phyloP scores from a whole-genome alignment of 2,888 invertebrate species.

The Rhopalosiphum nymphaeae region DNA sequence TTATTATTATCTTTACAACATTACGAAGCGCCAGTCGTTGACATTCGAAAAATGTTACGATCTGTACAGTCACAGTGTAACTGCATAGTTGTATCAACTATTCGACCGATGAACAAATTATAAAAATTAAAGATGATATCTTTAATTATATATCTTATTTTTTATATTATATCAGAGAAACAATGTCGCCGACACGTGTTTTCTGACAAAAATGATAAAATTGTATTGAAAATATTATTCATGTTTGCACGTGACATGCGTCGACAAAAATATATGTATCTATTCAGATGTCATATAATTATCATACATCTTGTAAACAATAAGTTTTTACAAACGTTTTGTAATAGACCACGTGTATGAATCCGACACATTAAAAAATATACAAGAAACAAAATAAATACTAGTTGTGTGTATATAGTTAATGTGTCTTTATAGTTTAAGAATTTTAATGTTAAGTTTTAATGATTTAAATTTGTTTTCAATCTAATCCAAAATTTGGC shows the following conservation, averaged over 20 bases:
- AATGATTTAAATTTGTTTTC: background rate
- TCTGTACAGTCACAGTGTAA: background rate
- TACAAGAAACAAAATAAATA: background rate
- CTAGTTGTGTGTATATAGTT: background rate
- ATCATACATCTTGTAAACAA: constrained; percentile 5
- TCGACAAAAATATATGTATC: background rate
- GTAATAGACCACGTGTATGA: background rate
- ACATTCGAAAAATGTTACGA: constrained; percentile 2
- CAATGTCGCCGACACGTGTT: constrained; percentile 48
- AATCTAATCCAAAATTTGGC: background rate
- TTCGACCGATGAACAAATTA: constrained; percentile 27
- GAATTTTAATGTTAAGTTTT: background rate
- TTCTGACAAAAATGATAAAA: constrained; percentile 59
- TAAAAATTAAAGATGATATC: background rate
- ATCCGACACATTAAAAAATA: background rate
- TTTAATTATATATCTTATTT: background rate
- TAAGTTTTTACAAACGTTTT: constrained; percentile 13
- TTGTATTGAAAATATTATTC: constrained; percentile 45
- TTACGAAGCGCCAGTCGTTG: background rate
- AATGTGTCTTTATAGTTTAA: background rate
- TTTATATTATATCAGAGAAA: constrained; percentile 20
- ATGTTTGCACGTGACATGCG: background rate
- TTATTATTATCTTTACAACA: background rate
- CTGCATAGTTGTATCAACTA: constrained; percentile 10
- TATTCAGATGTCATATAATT: background rate